phyloP scores from a whole-genome alignment of 1,140 invertebrate species.

The Saccostrea glomerata region DNA sequence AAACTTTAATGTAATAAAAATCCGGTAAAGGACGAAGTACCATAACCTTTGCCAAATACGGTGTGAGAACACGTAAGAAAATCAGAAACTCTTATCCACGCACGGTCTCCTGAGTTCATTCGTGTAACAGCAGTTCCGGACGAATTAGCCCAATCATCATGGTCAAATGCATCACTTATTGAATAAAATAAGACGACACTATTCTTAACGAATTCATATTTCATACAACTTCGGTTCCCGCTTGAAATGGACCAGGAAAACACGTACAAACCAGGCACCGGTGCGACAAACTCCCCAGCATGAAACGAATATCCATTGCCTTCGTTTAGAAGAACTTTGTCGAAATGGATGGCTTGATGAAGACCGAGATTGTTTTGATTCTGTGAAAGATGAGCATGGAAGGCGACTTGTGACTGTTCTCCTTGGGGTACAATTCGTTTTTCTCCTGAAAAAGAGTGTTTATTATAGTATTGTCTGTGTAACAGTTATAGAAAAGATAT shows the following conservation, averaged over 20 bases:
- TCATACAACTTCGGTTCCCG: background rate
- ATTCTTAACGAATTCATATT: conserved; percentile 29
- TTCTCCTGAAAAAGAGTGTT: background rate
- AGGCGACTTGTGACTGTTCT: background rate
- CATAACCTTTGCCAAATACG: background rate
- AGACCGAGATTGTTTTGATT: background rate
- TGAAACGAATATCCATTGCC: conserved; percentile 17
- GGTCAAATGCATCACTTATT: conserved; percentile 36
- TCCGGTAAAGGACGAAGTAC: background rate
- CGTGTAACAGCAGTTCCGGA: background rate
- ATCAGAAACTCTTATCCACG: conserved; percentile 29
- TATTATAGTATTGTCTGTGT: no score
- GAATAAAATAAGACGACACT: background rate
- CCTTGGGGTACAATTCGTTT: background rate
- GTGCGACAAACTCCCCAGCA: conserved; percentile 32
- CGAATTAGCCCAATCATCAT: conserved; percentile 26
- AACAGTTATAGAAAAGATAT: no score
- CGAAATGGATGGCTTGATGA: conserved; percentile 7
- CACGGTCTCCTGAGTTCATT: background rate
- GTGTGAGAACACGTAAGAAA: background rate
- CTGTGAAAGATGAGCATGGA: conserved; percentile 2
- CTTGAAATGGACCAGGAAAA: conserved; percentile 32
- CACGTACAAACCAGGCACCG: conserved; percentile 35
- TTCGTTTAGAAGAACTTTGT: conserved; percentile 13
- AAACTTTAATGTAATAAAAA: background rate